phyloP scores from a whole-genome alignment of 2,888 invertebrate genomes.

The Philaethria dido region DNA sequence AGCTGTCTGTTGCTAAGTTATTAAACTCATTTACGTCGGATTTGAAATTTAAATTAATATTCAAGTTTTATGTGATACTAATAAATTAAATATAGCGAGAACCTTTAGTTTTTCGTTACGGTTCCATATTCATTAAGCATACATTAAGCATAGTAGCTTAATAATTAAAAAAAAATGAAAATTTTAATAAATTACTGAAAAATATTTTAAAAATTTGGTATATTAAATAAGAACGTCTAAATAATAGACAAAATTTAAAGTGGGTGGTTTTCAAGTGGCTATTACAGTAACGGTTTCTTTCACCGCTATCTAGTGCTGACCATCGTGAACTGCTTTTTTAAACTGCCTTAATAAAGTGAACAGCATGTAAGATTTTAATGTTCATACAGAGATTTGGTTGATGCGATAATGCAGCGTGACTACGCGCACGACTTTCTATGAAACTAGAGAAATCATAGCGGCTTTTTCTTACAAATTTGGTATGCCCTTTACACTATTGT shows the following conservation, averaged over 20 bases:
- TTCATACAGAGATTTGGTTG: constrained; percentile 75
- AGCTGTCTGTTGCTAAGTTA: background rate
- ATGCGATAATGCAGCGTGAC: constrained; percentile 79
- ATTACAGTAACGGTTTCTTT: constrained; percentile 81
- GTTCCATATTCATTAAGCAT: too few relatives aligned
- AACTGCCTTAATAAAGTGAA: constrained; percentile 79
- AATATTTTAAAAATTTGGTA: background rate
- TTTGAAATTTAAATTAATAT: constrained; percentile 1
- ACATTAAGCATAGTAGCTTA: too few relatives aligned
- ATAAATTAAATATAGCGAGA: background rate
- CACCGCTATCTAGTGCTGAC: constrained; percentile 79
- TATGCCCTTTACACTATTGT: constrained; percentile 44
- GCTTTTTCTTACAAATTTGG: constrained; percentile 50
- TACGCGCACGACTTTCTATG: constrained; percentile 79
- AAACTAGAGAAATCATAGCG: constrained; percentile 59
- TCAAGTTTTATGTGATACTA: background rate
- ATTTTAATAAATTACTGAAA: background rate
- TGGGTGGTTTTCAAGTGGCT: constrained; percentile 71
- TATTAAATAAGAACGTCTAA: constrained; percentile 27
- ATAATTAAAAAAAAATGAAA: too few relatives aligned
- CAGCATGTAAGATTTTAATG: constrained; percentile 81
- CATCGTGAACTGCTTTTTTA: constrained; percentile 78
- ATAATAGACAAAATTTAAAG: constrained; percentile 54
- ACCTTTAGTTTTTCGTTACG: too few relatives aligned
- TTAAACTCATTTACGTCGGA: background rate